Evolutionary conservation across 2,113 vertebrate species (phyloP).

Genomic region (Naja naja): DNA sequence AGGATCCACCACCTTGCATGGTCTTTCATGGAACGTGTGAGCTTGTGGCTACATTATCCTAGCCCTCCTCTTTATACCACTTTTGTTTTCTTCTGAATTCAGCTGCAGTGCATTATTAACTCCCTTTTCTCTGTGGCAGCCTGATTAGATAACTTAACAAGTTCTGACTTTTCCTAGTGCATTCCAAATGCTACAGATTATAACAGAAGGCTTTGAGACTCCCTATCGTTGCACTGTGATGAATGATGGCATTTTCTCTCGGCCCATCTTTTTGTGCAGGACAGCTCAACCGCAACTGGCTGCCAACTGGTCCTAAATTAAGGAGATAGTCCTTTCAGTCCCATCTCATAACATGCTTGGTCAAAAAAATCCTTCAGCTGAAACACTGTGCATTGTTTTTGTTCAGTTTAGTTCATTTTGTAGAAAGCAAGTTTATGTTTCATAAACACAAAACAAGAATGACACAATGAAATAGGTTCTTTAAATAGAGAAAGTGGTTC

Average conservation of each 20-base stretch:
- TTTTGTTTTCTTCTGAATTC: not conserved
- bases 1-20: not conserved
- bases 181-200: not conserved
- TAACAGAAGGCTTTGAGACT: not conserved
- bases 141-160: not conserved
- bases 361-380: slow-evolving; percentile 1
- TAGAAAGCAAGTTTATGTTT: not conserved
- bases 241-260: not conserved
- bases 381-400: not conserved
- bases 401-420: not conserved
- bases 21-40: not conserved
- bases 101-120: not conserved
- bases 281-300: not conserved
- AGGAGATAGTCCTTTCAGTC: slow-evolving; percentile 10
- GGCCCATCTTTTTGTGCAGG: not conserved
- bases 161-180: not conserved
- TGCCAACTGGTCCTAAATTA: not conserved
- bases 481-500: not conserved
- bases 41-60: not conserved
- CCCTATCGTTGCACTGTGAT: not conserved
- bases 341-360: not conserved
- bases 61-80: not conserved
- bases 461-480: not conserved
- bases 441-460: not conserved
- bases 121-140: not conserved